Conservation (phyloP, 2,888 invertebrate species). For the Clepsis dumicolana region DNA sequence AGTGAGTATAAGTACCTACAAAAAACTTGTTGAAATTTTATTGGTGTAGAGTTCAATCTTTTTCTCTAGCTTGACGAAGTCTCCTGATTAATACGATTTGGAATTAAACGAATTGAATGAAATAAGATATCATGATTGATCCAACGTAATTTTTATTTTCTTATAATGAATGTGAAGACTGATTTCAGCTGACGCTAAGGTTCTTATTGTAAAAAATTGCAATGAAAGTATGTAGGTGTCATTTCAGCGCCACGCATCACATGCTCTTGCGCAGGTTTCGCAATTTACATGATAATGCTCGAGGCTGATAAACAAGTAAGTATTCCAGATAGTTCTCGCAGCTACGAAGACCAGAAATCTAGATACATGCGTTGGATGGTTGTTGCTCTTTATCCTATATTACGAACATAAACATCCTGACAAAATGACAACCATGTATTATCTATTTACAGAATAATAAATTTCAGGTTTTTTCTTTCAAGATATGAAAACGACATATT, state of each 20-base stretch:
- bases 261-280: slow-evolving; percentile 14
- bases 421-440: no score
- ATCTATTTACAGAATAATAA: no score
- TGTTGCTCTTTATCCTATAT: not conserved
- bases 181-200: not conserved
- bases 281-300: slow-evolving; percentile 38
- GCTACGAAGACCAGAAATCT: not conserved
- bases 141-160: no score
- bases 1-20: not conserved
- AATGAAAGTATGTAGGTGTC: not conserved
- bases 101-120: no score
- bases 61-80: no score
- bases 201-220: slow-evolving; percentile 1
- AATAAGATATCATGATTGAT: no score
- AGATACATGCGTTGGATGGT: not conserved
- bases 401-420: no score
- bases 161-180: no score
- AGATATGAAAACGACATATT: not conserved
- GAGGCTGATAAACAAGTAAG: slow-evolving; percentile 18
- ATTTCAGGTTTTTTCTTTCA: no score
- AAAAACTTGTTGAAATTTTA: not conserved
- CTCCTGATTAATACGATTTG: no score
- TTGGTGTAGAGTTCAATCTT: no score
- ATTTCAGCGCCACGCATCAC: not conserved
- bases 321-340: slow-evolving; percentile 29